Evolutionary conservation across 2,888 invertebrate species (phyloP), one percentile per base, ranked within the genome.

Genomic region (Hypomecis punctinalis): DNA sequence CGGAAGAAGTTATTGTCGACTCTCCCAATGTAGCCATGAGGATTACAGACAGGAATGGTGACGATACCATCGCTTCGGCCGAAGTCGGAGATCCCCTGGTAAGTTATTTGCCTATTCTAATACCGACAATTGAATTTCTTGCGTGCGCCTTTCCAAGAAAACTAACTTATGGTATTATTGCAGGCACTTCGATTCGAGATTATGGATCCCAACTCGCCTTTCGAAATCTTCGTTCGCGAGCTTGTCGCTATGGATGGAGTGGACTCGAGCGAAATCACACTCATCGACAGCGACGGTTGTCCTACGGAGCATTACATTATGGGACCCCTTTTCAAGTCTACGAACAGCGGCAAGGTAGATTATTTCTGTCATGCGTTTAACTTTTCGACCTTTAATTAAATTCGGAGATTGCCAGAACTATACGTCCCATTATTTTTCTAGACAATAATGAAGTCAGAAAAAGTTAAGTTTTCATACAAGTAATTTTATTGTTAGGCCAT

Each of bases 21-120:
- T 98, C 98, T 66, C 98, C 98, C 67, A 98, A 98, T 90, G 98
- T 98, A 65, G 96, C 98, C 43, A 98, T 98, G 98, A 96, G 96
- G 87, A 97, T 97, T 81, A 97, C 97, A 33, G 96, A 97, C 81
- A 95, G 97, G 69, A 96, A 95, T 78, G 97, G 97, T 65, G 96
- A 96, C 78, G 97, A 97, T 75, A 96, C 97, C 70, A 96, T 97
- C 91, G 96, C 96, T 40, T 96, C 97, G 0, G 98, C 98, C 69
- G 97, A 98, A 93, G 98, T 98, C 68, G 98, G 98, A 76, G 98
- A 98, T 93, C 97, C 98, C 36, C 91, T 98, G 90, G 93, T 93
- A 84, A 84, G 64, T 75, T 62, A 62, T 13, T 48, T 3, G 43
- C 23, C 13, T 56, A 45, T 68, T 68, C 60, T 53, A 43, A 36